Percentiles rank a stretch among this genome's conserved stretches.
Conservation (phyloP, 2,888 invertebrate species). For the Bembecia ichneumoniformis region DNA sequence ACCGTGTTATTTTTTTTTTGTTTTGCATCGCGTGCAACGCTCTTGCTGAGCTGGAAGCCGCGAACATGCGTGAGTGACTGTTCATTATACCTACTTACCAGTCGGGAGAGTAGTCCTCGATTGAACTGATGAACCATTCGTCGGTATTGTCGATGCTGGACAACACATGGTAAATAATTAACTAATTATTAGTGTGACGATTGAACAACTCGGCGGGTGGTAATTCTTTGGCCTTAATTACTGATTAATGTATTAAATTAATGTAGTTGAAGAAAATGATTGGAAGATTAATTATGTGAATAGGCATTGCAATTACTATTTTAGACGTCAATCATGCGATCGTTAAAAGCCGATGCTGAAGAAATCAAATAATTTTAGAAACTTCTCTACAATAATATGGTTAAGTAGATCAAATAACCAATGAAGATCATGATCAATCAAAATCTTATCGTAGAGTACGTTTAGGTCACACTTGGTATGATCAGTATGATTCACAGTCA, state of each 20-base stretch:
- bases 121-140: conserved; percentile 43
- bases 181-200: conserved; percentile 23
- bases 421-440: no score
- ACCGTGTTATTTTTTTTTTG: conserved; percentile 67
- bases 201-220: conserved; percentile 42
- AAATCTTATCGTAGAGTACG: no score
- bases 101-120: conserved; percentile 53
- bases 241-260: conserved; percentile 10
- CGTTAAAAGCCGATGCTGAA: no score
- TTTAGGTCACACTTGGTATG: no score
- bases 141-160: conserved; percentile 51
- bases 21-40: conserved; percentile 66
- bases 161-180: conserved; percentile 55
- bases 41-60: conserved; percentile 47
- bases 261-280: no score
- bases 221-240: conserved; percentile 58
- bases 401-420: no score
- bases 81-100: conserved; percentile 46
- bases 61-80: conserved; percentile 67
- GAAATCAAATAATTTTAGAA: no score
- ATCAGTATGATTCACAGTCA: no score
- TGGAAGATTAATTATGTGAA: no score
- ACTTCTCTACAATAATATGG: no score
- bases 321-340: no score
- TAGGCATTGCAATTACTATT: no score